Percentiles rank a stretch among this genome's conserved stretches.
phyloP scores from a whole-genome alignment of 1,140 invertebrate species.

The Callitettix versicolor region DNA sequence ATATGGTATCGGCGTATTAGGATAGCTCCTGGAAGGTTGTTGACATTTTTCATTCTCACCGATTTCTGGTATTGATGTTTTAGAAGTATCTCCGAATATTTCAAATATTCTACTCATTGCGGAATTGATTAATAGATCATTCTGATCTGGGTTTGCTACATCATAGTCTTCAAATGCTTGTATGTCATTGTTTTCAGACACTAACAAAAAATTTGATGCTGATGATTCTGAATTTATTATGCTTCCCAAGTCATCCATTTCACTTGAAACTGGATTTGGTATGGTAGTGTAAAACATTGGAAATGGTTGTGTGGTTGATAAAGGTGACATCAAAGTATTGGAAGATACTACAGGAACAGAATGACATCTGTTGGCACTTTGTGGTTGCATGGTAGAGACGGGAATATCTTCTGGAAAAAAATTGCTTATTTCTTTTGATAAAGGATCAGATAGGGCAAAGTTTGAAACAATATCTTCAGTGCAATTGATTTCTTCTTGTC shows the following conservation, averaged over 20 bases:
- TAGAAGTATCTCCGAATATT: not conserved
- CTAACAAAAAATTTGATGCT: not conserved
- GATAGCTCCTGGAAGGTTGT: slow-evolving; percentile 2
- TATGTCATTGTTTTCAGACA: not conserved
- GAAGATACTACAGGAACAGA: not conserved
- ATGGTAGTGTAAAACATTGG: not conserved
- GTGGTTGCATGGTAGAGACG: not conserved
- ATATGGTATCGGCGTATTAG: slow-evolving; percentile 1
- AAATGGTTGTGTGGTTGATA: not conserved
- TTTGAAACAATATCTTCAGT: not conserved
- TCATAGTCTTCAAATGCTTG: not conserved
- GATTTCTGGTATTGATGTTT: not conserved
- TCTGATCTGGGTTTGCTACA: not conserved
- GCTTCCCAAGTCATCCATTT: not conserved
- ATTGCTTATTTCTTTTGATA: not conserved
- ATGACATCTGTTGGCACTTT: not conserved
- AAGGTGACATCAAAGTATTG: not conserved
- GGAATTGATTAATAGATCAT: slow-evolving; percentile 1
- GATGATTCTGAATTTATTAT: not conserved
- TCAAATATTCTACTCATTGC: slow-evolving; percentile 4
- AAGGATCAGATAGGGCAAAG: not conserved
- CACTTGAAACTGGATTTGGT: not conserved
- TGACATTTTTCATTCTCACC: not conserved
- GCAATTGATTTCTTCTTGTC: not conserved
- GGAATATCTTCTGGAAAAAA: not conserved